Conservation (phyloP, 2,888 invertebrate species). For the Apodemia hepburni region DNA sequence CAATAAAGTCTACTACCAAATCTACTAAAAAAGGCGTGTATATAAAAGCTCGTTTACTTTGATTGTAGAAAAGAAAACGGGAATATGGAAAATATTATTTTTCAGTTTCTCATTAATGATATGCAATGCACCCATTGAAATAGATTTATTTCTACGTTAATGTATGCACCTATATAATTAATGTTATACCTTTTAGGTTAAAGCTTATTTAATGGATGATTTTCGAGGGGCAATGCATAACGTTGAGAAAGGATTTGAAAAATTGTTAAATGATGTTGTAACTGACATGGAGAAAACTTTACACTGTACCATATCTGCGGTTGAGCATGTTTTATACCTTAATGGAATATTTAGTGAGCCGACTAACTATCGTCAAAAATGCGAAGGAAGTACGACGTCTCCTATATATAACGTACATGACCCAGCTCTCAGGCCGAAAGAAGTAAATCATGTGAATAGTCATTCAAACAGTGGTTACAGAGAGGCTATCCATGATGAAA, state of each 20-base stretch:
- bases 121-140: too few relatives aligned
- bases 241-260: conserved; percentile 51
- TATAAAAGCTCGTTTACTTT: too few relatives aligned
- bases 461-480: neutral
- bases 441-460: conserved; percentile 22
- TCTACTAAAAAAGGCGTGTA: too few relatives aligned
- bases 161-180: too few relatives aligned
- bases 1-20: too few relatives aligned
- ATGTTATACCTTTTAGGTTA: conserved; percentile 44
- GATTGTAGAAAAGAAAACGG: too few relatives aligned
- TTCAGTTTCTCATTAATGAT: too few relatives aligned
- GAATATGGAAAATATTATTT: too few relatives aligned
- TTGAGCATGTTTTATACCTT: conserved; percentile 49
- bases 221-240: conserved; percentile 48
- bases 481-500: conserved; percentile 26
- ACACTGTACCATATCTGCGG: conserved; percentile 58
- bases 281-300: conserved; percentile 57
- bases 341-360: conserved; percentile 36
- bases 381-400: neutral
- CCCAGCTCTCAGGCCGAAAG: conserved; percentile 12
- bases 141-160: too few relatives aligned
- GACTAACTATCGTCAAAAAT: conserved; percentile 37
- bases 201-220: conserved; percentile 50
- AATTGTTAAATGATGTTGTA: conserved; percentile 54
- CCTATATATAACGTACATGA: conserved; percentile 6